Evolutionary conservation across 2,113 vertebrate genomes (phyloP).

Genomic region (Arenaria interpres): DNA sequence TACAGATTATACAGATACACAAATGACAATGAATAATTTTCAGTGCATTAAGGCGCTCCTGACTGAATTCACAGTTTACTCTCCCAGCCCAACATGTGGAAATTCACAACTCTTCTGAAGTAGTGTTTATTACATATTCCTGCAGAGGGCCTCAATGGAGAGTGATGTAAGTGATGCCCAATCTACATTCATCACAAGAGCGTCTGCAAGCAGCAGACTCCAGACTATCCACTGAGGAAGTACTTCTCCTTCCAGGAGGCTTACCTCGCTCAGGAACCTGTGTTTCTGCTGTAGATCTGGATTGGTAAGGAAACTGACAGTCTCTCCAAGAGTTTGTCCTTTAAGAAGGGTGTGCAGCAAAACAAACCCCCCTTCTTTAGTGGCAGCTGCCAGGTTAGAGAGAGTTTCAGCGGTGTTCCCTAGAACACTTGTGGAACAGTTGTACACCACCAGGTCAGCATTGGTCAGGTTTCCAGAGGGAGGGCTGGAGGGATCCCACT

Average conservation of each 20-base stretch:
- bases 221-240: neutral
- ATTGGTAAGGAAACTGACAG: constrained; percentile 80
- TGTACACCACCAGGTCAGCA: constrained; percentile 87
- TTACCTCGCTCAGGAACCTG: constrained; percentile 86
- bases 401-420: constrained; percentile 67
- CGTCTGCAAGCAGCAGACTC: neutral
- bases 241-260: neutral
- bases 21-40: neutral
- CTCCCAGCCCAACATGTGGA: neutral
- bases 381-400: constrained; percentile 81
- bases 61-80: neutral
- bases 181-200: neutral
- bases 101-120: neutral
- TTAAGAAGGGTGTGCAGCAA: constrained; percentile 87
- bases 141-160: neutral
- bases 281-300: constrained; percentile 59
- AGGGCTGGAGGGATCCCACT: constrained; percentile 84
- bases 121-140: neutral
- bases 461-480: constrained; percentile 68
- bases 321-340: constrained; percentile 85
- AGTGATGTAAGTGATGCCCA: neutral
- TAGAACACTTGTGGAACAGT: constrained; percentile 70
- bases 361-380: constrained; percentile 87
- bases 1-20: neutral
- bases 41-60: neutral